Base-by-base conservation (phyloP, 2,113 vertebrate genomes). In the Boleophthalmus pectinirostris region DNA sequence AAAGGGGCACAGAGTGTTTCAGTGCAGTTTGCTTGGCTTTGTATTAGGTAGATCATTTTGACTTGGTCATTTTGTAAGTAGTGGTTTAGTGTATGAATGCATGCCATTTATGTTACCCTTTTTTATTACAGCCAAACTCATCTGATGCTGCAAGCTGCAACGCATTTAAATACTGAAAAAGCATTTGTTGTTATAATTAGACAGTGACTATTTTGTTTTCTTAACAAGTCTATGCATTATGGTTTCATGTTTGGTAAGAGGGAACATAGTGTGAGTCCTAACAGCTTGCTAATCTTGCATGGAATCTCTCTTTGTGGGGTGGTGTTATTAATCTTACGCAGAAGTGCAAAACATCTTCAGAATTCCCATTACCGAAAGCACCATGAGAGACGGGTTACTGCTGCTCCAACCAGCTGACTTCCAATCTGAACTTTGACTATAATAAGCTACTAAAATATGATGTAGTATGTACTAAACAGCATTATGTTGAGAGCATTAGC, bases 241-340 rank as follows among this genome's bases (percentile, higher is more conserved):
- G 69, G 79, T 87, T 83, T 87, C 70, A 81, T 68, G 66, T 24
- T 76, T 20, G n/a, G 51, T 21, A 54, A 21, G 74, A 73, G 78
- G 73, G 57, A 79, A 75, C 83, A 74, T 73, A 56, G 24, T 66
- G 66, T 84, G 84, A 88, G 80, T 64, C 9, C 10, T 76, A 83
- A 86, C 70, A 83, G 79, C 82, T 78, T n/a, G 71, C 35, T 84
- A 90, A 92, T 92, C 88, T 85, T 77, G 82, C 81, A 84, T 76
- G 90, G 86, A 89, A 92, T 91, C 86, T 91, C 54, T 79, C 72
- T 57, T 81, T 25, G 29, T 51, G 35, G 54, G 87, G 69, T 77
- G 69, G 38, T 10, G 53, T 82, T 84, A 89, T 86, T 90, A 88
- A 90, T 88, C 79, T 77, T 71, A 67, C 29, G 78, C 76, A 81